phyloP scores from a whole-genome alignment of 2,888 invertebrate genomes.

The Balanococcus diminutus region DNA sequence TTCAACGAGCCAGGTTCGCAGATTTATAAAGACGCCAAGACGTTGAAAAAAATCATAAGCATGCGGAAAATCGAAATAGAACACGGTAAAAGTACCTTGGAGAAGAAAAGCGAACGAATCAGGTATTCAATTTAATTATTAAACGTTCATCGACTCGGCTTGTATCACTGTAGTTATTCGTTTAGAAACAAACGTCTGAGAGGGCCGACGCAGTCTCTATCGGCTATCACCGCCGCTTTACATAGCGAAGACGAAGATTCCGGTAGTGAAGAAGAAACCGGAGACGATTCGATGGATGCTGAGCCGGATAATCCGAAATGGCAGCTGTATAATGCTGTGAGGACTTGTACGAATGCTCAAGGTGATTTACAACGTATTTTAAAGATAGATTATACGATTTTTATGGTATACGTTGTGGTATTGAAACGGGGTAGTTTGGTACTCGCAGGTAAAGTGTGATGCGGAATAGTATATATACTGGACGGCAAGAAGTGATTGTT shows the following conservation, averaged over 20 bases:
- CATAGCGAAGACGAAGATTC: conserved; percentile 70
- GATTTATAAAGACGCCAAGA: conserved; percentile 94
- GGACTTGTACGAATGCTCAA: conserved; percentile 67
- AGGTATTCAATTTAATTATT: conserved; percentile 62
- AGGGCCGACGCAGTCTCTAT: conserved; percentile 65
- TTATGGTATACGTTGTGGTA: background rate
- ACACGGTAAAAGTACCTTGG: conserved; percentile 67
- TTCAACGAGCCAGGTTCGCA: conserved; percentile 97
- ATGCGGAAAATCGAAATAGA: conserved; percentile 76
- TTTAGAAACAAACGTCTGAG: conserved; percentile 62
- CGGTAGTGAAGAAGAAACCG: conserved; percentile 70
- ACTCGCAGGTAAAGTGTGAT: no score
- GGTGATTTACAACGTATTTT: conserved; percentile 58
- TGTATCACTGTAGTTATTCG: background rate
- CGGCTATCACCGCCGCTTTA: conserved; percentile 68
- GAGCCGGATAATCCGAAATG: conserved; percentile 80
- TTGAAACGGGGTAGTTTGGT: no score
- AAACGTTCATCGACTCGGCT: conserved; percentile 30
- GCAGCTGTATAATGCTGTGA: conserved; percentile 86
- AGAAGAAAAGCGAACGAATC: conserved; percentile 74
- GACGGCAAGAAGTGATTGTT: no score
- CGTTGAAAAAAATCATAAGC: conserved; percentile 77
- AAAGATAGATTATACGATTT: background rate
- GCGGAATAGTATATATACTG: no score
- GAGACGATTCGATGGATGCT: conserved; percentile 63